Evolutionary conservation across 2,888 invertebrate species (phyloP).

Genomic region (Lissonota sp.): DNA sequence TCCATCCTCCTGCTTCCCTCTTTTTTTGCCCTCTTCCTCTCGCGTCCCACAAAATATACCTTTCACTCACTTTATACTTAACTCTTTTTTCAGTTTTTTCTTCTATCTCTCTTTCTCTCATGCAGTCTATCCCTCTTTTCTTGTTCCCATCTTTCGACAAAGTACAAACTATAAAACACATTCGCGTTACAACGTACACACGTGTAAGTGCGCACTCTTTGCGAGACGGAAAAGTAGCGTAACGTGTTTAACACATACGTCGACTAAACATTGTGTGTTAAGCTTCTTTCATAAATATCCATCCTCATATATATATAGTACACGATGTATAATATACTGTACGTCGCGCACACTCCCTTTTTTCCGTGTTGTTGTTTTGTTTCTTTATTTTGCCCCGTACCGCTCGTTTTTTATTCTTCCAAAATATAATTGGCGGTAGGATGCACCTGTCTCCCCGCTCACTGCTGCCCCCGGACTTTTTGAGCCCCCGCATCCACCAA

Average conservation of each 20-base stretch:
- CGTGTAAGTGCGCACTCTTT: constrained; percentile 54
- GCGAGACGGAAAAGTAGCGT: constrained; percentile 36
- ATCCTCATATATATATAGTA: not conserved
- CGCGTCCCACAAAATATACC: constrained; percentile 47
- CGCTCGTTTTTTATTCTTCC: constrained; percentile 72
- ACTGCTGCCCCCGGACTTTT: constrained; percentile 59
- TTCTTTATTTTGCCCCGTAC: constrained; percentile 57
- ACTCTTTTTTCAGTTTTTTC: constrained; percentile 19
- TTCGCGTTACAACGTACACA: constrained; percentile 44
- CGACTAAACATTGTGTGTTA: constrained; percentile 3
- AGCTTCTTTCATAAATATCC: not conserved
- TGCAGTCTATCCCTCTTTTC: not conserved
- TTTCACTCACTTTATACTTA: constrained; percentile 56
- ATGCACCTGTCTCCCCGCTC: constrained; percentile 82
- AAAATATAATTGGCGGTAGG: constrained; percentile 84
- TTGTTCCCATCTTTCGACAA: constrained; percentile 42
- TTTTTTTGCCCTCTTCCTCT: constrained; percentile 38
- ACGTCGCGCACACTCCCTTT: constrained; percentile 61
- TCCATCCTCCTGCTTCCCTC: constrained; percentile 47
- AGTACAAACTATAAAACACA: constrained; percentile 47
- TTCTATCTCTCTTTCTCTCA: constrained; percentile 12
- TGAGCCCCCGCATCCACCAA: constrained; percentile 41
- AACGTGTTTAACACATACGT: constrained; percentile 22
- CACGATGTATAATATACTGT: not conserved
- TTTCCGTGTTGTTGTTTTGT: constrained; percentile 47